Base-by-base conservation (phyloP, 1,140 invertebrate genomes). In the Bombus soroeensis region DNA sequence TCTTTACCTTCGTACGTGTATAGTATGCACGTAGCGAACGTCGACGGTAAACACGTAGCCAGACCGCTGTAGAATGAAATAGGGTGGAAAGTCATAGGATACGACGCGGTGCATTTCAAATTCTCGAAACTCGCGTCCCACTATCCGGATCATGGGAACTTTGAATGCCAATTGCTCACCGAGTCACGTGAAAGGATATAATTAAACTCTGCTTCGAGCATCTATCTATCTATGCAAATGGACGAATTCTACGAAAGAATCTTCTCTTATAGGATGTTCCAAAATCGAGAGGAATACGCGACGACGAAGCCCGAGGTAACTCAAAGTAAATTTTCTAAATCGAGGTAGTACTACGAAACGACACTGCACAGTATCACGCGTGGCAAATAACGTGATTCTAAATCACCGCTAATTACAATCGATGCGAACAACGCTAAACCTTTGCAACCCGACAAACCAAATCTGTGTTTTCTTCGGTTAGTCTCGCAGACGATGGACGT, bases 381-480 rank as follows among this genome's bases (percentile, higher is more conserved):
- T 12, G 12, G 41, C 41, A 0, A 47, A 43, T 43, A 43, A 15
- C 13, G 13, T 43, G 0, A 43, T 15, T 15, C 0, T 0, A 5
- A 5, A 18, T 43, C 47, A 0, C 5, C 0, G 47, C 15, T 18
- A 18, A 47, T 47, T 1, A 6, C 47, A 0, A 15, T 43, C 15
- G 0, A 47, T 0, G 15, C 47, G 2, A 18, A 47, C 0, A 1
- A 18, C 0, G 47, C 47, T 0, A 2, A 6, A 53, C 47, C 1
- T 1, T 18, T 1, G 15, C 47, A 0, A 47, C 6, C 15, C 15
- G 0, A 1, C 47, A 0, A 47, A 18, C 0, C 47, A 15, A 47
- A 59, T 12, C 25, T 12, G 3, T 0, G 25, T 59, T 59, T 10
- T 59, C 43, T 47, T 5, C 2, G 5, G 0, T 47, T 15, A 0